Conservation (phyloP, 2,888 invertebrate genomes). For the Laspeyria flexula region DNA sequence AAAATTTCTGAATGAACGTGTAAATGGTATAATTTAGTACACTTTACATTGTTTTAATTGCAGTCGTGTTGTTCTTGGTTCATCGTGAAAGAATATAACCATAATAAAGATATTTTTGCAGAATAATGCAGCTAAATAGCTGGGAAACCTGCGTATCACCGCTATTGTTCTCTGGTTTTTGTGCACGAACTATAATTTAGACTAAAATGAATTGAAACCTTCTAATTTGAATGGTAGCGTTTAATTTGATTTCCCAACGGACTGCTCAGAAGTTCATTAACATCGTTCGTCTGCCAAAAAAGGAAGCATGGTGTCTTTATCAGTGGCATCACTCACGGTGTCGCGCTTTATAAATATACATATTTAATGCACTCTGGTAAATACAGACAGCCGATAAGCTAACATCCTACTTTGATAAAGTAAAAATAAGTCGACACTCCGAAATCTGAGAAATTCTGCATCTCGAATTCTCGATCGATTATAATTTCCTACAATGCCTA, state of each 20-base stretch:
- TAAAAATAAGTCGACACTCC: background rate
- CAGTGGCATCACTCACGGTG: background rate
- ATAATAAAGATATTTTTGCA: too few relatives aligned
- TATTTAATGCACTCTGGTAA: background rate
- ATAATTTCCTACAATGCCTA: background rate
- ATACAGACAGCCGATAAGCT: background rate
- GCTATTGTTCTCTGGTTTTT: slow-evolving; percentile 51
- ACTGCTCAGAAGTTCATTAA: slow-evolving; percentile 12
- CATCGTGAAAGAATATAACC: too few relatives aligned
- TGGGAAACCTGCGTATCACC: slow-evolving; percentile 28
- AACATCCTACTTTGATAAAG: background rate
- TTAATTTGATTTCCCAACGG: slow-evolving; percentile 4
- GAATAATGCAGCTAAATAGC: slow-evolving; percentile 35
- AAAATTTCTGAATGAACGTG: too few relatives aligned
- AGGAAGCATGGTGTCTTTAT: slow-evolving; percentile 1
- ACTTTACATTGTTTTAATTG: too few relatives aligned
- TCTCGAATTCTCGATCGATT: background rate
- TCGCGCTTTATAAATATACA: too few relatives aligned
- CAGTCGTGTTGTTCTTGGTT: too few relatives aligned
- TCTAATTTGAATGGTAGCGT: slow-evolving; percentile 20
- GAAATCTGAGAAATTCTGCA: background rate
- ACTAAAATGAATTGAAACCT: slow-evolving; percentile 26
- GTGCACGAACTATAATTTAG: slow-evolving; percentile 29
- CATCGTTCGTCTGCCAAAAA: background rate
- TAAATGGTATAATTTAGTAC: too few relatives aligned